phyloP scores from a whole-genome alignment of 2,797 vertebrate species.

The Rachycentron canadum region DNA sequence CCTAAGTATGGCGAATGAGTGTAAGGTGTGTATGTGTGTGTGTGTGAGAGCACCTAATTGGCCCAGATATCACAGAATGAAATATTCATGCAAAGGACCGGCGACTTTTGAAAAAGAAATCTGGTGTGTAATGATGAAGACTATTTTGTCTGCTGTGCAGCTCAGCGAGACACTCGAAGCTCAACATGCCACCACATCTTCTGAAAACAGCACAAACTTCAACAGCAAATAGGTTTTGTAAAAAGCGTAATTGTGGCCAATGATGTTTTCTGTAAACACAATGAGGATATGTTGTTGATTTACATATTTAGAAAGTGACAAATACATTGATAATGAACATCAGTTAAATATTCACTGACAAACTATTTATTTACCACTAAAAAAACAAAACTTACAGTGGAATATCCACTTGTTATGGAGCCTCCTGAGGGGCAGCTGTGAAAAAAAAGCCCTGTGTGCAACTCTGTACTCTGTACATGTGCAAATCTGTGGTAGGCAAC shows the following conservation, averaged over 20 bases:
- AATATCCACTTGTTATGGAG: too few species aligned
- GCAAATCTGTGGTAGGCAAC: too few species aligned
- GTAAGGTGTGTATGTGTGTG: conserved; percentile 73
- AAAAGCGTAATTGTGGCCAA: not conserved
- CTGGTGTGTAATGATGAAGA: conserved; percentile 82
- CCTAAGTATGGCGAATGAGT: conserved; percentile 77
- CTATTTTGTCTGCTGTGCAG: conserved; percentile 78
- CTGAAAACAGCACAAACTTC: not conserved
- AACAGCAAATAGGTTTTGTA: not conserved
- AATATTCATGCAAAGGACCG: conserved; percentile 80
- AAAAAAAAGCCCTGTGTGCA: too few species aligned
- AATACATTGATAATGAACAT: too few species aligned
- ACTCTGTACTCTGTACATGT: too few species aligned
- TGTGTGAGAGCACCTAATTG: conserved; percentile 73
- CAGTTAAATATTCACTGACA: too few species aligned
- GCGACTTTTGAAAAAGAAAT: conserved; percentile 75
- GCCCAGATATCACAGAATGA: conserved; percentile 85
- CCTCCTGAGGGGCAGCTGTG: too few species aligned
- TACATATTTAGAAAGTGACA: not conserved
- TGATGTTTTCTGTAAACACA: not conserved
- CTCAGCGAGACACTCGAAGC: conserved; percentile 80
- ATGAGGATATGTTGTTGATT: not conserved
- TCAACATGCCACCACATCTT: conserved; percentile 27
- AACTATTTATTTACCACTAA: too few species aligned
- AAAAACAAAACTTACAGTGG: too few species aligned